Conservation (phyloP, 2,797 vertebrate species). For the Sparus aurata region DNA sequence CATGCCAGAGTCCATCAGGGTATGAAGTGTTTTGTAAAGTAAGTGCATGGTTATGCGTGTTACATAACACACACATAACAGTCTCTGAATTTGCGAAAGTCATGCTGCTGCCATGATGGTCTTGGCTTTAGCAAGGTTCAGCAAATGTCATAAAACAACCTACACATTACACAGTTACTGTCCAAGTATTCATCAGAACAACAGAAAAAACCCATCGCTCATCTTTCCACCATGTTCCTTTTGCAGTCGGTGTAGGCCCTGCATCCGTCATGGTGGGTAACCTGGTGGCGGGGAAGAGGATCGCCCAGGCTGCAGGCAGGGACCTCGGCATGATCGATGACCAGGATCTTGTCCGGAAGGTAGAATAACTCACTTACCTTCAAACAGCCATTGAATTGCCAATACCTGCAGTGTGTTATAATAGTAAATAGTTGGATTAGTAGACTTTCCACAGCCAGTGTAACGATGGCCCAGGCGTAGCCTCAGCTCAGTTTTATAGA, state of each 20-base stretch:
- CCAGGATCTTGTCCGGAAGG: conserved; percentile 97
- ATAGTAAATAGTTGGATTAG: conserved; percentile 10
- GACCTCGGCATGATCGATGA: conserved; percentile 98
- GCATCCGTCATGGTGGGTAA: conserved; percentile 99
- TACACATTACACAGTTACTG: background rate
- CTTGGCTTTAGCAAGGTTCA: background rate
- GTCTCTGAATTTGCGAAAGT: conserved; percentile 7
- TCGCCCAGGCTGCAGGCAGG: conserved; percentile 95
- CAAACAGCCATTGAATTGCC: background rate
- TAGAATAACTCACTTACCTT: conserved; percentile 66
- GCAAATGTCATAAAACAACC: conserved; percentile 15
- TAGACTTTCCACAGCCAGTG: conserved; percentile 13
- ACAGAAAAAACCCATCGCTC: background rate
- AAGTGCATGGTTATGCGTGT: conserved; percentile 2
- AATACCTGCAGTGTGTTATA: conserved; percentile 5
- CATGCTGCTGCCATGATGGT: conserved; percentile 4
- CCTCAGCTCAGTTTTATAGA: conserved; percentile 33
- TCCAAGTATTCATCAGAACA: background rate
- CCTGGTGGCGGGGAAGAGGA: conserved; percentile 97
- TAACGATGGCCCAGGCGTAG: conserved; percentile 29
- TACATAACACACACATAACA: conserved; percentile 9
- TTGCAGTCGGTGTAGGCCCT: conserved; percentile 93
- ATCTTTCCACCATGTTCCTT: background rate
- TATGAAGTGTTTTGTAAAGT: conserved; percentile 11
- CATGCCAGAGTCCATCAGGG: background rate